Evolutionary conservation across 64 coral and sea anemone species (phyloP).

Genomic region (Acropora yongei): DNA sequence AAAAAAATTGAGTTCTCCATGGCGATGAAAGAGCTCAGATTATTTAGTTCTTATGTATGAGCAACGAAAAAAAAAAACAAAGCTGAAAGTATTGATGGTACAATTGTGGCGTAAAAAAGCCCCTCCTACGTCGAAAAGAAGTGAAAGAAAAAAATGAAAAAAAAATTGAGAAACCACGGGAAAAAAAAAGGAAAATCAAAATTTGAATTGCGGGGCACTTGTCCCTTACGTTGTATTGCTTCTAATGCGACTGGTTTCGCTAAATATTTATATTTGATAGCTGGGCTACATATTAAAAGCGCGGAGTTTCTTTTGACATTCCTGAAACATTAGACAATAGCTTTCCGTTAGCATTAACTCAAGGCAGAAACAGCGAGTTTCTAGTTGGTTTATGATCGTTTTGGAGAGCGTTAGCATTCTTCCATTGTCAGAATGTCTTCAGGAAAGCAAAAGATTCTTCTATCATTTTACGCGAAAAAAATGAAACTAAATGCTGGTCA

Average conservation of each 20-base stretch:
- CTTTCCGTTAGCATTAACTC: background rate
- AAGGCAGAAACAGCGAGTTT: background rate
- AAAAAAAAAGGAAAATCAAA: too few relatives aligned
- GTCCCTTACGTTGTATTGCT: background rate
- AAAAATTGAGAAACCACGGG: too few relatives aligned
- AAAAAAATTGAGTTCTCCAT: slow-evolving; percentile 2
- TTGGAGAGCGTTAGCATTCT: too few relatives aligned
- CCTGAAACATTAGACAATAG: too few relatives aligned
- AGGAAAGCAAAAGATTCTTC: background rate
- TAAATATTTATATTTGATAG: too few relatives aligned
- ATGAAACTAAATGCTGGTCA: too few relatives aligned
- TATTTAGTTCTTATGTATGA: background rate
- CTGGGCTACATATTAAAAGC: background rate
- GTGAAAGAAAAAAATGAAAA: background rate
- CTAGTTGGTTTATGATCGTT: background rate
- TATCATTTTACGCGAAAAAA: background rate
- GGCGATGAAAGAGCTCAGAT: background rate
- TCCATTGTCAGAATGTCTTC: background rate
- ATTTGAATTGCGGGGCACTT: too few relatives aligned
- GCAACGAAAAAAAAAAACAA: background rate
- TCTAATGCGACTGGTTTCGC: background rate
- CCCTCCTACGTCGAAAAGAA: too few relatives aligned
- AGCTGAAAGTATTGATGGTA: background rate
- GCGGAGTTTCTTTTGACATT: too few relatives aligned
- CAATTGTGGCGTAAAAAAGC: too few relatives aligned